Evolutionary conservation across 2,797 vertebrate species (phyloP).

Genomic region (Fringilla coelebs): DNA sequence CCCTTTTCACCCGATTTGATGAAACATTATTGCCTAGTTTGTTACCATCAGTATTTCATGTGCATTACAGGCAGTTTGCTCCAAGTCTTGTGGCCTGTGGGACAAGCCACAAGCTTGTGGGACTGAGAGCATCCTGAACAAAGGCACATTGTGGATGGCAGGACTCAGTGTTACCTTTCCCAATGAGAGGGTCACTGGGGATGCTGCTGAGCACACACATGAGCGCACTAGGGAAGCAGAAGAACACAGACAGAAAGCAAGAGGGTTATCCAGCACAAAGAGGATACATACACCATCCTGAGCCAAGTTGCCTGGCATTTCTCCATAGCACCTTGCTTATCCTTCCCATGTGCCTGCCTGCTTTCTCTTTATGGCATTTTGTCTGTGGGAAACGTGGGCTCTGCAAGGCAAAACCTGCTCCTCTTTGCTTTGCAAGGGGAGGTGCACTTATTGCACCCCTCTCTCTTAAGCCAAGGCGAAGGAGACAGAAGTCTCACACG

Average conservation of each 20-base stretch:
- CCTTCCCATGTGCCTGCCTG: not conserved
- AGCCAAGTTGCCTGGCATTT: not conserved
- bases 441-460: fast-evolving
- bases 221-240: not conserved
- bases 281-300: fast-evolving
- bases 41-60: not conserved
- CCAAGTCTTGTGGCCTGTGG: fast-evolving
- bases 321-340: fast-evolving
- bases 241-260: not conserved
- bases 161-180: not conserved
- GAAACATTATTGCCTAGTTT: not conserved
- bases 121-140: not conserved
- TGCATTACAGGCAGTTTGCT: not conserved
- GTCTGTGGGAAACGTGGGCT: fast-evolving
- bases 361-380: not conserved
- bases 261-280: not conserved
- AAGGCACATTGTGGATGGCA: not conserved
- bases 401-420: not conserved
- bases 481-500: fast-evolving
- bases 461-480: not conserved
- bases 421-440: not conserved
- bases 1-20: not conserved
- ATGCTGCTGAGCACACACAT: not conserved
- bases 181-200: fast-evolving
- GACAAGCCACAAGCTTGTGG: not conserved